phyloP scores from a whole-genome alignment of 1,140 invertebrate genomes.

The Andricus grossulariae region DNA sequence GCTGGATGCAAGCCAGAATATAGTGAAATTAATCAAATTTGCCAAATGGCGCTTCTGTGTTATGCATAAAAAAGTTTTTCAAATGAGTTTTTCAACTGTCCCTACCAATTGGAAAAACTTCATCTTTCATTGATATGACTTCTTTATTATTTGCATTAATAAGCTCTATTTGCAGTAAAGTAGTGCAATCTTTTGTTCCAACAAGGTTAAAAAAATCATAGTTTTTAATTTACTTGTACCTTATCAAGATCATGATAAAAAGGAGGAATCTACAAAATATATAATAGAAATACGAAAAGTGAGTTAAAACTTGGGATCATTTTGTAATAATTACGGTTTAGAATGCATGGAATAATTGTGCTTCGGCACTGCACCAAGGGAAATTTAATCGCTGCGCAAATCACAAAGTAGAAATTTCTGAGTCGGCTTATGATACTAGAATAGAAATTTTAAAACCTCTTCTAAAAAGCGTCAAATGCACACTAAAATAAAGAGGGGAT shows the following conservation, averaged over 20 bases:
- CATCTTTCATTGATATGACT: constrained; percentile 32
- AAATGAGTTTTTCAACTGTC: constrained; percentile 60
- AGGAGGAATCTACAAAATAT: neutral
- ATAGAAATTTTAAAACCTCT: neutral
- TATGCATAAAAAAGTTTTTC: constrained; percentile 55
- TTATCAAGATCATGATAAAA: neutral
- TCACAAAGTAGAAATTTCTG: constrained; percentile 11
- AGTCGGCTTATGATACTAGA: neutral
- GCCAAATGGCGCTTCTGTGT: constrained; percentile 53
- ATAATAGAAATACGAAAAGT: neutral
- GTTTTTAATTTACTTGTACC: too few relatives aligned
- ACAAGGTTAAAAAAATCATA: too few relatives aligned
- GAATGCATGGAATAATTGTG: constrained; percentile 24
- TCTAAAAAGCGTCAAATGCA: neutral
- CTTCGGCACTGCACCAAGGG: neutral
- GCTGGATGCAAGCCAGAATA: constrained; percentile 64
- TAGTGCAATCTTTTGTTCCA: too few relatives aligned
- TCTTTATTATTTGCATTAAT: neutral
- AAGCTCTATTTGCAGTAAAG: too few relatives aligned
- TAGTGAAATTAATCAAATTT: constrained; percentile 69
- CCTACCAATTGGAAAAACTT: constrained; percentile 60
- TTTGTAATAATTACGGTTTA: constrained; percentile 13
- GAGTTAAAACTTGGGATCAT: neutral
- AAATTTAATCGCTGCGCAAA: constrained; percentile 8
- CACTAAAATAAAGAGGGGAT: constrained; percentile 7